phyloP scores from a whole-genome alignment of 1,140 invertebrate genomes.

The Phocides pigmalion region DNA sequence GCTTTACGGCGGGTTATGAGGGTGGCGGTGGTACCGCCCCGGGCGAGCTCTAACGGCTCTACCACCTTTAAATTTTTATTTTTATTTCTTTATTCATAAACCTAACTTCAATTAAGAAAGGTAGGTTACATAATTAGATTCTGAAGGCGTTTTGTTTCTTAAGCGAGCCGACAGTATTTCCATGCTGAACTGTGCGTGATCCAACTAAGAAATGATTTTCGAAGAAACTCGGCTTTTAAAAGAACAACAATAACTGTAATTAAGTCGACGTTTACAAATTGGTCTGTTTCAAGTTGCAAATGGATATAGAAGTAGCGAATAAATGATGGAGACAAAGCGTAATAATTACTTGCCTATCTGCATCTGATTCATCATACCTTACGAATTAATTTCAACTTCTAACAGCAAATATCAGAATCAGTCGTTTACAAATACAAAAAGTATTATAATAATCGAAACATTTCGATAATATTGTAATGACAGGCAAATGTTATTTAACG shows the following conservation, averaged over 20 bases:
- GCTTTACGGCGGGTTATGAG: too few relatives aligned
- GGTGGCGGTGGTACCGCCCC: too few relatives aligned
- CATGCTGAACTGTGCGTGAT: constrained; percentile 54
- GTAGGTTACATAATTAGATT: constrained; percentile 47
- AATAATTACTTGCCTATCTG: too few relatives aligned
- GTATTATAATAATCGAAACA: too few relatives aligned
- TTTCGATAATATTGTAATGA: too few relatives aligned
- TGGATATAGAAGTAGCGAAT: neutral
- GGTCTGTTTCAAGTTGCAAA: constrained; percentile 14
- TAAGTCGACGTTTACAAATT: constrained; percentile 39
- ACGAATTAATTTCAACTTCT: too few relatives aligned
- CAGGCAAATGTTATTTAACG: neutral
- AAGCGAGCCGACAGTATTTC: constrained; percentile 51
- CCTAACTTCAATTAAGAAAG: constrained; percentile 41
- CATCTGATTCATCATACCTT: too few relatives aligned
- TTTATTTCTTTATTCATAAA: constrained; percentile 22
- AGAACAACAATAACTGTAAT: constrained; percentile 59
- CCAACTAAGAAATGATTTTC: constrained; percentile 44
- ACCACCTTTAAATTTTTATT: too few relatives aligned
- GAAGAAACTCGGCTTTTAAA: constrained; percentile 38
- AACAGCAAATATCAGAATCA: too few relatives aligned
- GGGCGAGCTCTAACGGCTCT: too few relatives aligned
- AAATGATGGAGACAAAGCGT: neutral
- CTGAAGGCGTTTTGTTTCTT: constrained; percentile 43
- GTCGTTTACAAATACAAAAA: too few relatives aligned